A percentile compares a stretch with the other conserved stretches of the same genome.
These are phyloP conservation scores for Paracanthobrama guichenoti DNA, from an alignment of 2,113 vertebrate species.

Conservation along the genomic window DNA sequence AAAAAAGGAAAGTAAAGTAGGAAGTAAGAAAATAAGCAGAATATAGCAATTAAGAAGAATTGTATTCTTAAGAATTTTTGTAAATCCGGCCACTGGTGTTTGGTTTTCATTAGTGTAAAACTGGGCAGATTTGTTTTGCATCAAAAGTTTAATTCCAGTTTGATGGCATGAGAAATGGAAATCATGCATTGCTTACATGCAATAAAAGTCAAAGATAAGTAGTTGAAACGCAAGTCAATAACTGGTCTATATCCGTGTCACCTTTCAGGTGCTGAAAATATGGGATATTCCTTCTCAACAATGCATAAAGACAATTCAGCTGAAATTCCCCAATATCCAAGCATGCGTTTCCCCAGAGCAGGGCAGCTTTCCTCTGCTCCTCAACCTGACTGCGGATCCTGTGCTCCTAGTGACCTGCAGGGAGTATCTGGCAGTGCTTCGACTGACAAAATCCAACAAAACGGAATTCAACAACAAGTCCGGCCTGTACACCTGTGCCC, in stretches of 20 bases:
- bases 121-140: neutral
- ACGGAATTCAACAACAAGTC: neutral
- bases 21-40: too few relatives aligned
- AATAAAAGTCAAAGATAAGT: neutral
- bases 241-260: neutral
- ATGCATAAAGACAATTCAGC: slow-evolving; percentile 62
- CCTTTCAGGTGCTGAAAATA: slow-evolving; percentile 61
- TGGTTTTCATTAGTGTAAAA: too few relatives aligned
- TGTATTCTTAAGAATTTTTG: too few relatives aligned
- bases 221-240: neutral
- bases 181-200: neutral
- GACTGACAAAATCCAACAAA: slow-evolving; percentile 30
- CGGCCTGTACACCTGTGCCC: slow-evolving; percentile 48
- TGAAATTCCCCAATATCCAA: slow-evolving; percentile 62
- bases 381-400: slow-evolving; percentile 37
- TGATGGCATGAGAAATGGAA: neutral
- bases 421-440: slow-evolving; percentile 61
- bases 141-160: neutral
- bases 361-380: slow-evolving; percentile 64
- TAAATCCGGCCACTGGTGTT: too few relatives aligned
- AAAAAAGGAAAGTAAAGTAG: too few relatives aligned
- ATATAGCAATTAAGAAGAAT: too few relatives aligned
- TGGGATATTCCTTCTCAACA: slow-evolving; percentile 66
- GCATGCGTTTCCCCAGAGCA: slow-evolving; percentile 60
- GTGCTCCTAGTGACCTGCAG: slow-evolving; percentile 62